Conservation (phyloP, 2,113 vertebrate genomes). For the Tamias sibiricus region DNA sequence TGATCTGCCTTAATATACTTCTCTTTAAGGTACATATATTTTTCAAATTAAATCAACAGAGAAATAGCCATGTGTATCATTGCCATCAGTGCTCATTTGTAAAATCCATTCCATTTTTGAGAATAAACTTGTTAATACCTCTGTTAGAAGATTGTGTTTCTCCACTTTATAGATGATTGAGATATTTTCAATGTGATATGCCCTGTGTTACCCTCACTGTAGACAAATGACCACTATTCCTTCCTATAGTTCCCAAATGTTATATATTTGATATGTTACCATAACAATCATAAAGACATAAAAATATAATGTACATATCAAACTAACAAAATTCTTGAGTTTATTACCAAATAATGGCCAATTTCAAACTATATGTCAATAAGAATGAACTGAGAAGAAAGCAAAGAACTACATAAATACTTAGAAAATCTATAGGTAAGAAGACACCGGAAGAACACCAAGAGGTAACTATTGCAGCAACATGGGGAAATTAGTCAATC, state of each 20-base stretch:
- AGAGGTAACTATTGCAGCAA: neutral
- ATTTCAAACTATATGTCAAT: conserved; percentile 52
- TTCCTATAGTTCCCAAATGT: conserved; percentile 34
- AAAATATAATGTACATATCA: conserved; percentile 70
- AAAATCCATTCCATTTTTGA: neutral
- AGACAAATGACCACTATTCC: conserved; percentile 58
- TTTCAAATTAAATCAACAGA: conserved; percentile 11
- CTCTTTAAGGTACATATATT: neutral
- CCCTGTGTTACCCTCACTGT: neutral
- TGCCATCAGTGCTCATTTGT: neutral
- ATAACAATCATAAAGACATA: conserved; percentile 68
- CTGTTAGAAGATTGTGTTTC: neutral
- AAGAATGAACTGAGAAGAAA: conserved; percentile 52
- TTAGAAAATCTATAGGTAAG: neutral
- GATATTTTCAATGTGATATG: conserved; percentile 61
- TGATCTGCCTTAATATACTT: neutral
- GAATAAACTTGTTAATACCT: conserved; percentile 27
- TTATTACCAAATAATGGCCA: conserved; percentile 60
- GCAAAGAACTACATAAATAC: conserved; percentile 21
- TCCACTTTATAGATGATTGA: conserved; percentile 1
- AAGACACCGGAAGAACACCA: neutral
- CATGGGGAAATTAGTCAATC: neutral
- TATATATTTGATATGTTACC: conserved; percentile 55
- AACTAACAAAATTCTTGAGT: conserved; percentile 71
- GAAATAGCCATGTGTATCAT: neutral